phyloP scores from a whole-genome alignment of 2,797 vertebrate genomes.

The Danio jaintianensis region DNA sequence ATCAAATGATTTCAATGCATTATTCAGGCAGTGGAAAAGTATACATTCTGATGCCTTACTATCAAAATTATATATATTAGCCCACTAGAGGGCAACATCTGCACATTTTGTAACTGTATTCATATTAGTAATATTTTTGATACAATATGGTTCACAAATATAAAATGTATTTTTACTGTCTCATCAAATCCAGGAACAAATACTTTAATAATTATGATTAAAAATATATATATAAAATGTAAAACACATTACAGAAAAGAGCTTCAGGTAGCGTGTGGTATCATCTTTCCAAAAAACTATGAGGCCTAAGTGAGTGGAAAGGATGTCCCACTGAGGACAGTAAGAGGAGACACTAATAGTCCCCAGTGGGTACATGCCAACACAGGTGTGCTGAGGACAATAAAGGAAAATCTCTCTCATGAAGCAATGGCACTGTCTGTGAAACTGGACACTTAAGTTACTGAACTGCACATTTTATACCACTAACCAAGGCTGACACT shows the following conservation, averaged over 20 bases:
- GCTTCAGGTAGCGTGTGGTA: background rate
- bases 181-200: background rate
- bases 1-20: no score
- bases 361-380: slow-evolving; percentile 12
- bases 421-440: background rate
- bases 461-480: background rate
- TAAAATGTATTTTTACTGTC: background rate
- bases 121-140: background rate
- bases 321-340: slow-evolving; percentile 5
- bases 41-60: background rate
- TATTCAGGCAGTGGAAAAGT: background rate
- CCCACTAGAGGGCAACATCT: slow-evolving; percentile 39
- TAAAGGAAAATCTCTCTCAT: background rate
- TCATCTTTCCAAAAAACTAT: slow-evolving; percentile 25
- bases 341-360: slow-evolving; percentile 9
- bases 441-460: background rate
- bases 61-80: background rate
- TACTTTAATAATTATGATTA: background rate
- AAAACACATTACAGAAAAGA: slow-evolving; percentile 4
- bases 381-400: slow-evolving; percentile 44
- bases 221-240: background rate
- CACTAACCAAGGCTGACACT: slow-evolving; percentile 35
- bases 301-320: slow-evolving; percentile 7
- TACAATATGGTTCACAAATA: no score
- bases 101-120: background rate